Percentiles rank a stretch among this genome's conserved stretches.
Evolutionary conservation across 2,797 vertebrate genomes (phyloP).

Genomic region (Ispidina lecontei): DNA sequence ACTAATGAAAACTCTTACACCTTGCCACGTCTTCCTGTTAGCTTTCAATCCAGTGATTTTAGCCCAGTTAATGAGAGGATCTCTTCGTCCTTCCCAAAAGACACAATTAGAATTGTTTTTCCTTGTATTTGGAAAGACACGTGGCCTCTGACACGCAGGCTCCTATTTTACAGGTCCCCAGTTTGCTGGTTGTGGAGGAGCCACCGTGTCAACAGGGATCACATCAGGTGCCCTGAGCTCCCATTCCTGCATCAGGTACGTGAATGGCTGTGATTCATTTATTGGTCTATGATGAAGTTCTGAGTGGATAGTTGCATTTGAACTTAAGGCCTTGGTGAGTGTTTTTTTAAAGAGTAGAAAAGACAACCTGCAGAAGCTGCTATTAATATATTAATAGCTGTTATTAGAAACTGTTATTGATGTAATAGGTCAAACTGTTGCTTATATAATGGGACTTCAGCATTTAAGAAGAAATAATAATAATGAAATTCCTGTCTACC

Average conservation of each 20-base stretch:
- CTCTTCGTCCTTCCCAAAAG: background rate
- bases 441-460: background rate
- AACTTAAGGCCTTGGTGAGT: background rate
- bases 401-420: background rate
- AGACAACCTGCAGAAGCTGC: background rate
- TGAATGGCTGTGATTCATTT: background rate
- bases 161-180: background rate
- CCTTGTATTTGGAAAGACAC: background rate
- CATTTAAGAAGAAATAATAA: background rate
- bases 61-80: background rate
- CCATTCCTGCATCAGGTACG: background rate
- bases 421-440: background rate
- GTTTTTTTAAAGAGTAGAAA: background rate
- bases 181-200: background rate
- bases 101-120: background rate
- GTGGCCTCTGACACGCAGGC: background rate
- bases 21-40: background rate
- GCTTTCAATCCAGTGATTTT: background rate
- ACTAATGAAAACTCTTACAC: background rate
- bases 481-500: background rate
- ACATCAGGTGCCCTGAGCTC: background rate
- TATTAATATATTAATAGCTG: background rate
- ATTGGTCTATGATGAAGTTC: background rate
- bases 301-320: background rate
- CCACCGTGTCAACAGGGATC: background rate